Base-by-base conservation (phyloP, 2,888 invertebrate genomes). In the Eumacrocentrus americanus region DNA sequence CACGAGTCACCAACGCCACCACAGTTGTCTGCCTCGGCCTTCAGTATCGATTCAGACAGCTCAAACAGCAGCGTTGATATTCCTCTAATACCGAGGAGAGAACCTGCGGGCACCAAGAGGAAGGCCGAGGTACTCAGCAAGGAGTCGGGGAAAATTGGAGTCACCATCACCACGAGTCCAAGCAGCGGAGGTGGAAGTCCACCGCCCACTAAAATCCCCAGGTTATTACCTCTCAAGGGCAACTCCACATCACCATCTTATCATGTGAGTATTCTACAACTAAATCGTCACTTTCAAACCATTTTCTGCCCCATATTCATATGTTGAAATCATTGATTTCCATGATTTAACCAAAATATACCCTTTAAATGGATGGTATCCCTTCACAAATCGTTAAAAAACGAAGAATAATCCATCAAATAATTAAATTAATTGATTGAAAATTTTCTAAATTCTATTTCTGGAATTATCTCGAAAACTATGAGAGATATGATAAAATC, bases 71-170 rank as follows among this genome's bases (percentile, higher is more conserved):
- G 87, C 63, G 86, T 87, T 67, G 84, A 87, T 66, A 83, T 85
- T 22, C 84, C 88, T 1, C 82, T 86, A 53, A 69, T 84, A 37
- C 81, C 82, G 9, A 81, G 86, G 69, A 82, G 84, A 61, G 86
- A 86, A 58, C 84, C 84, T 14, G 83, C 86, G 25, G 88, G 89
- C 29, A 88, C 91, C 44, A 94, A 94, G 79, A 86, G 94, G 73
- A 94, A 94, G 82, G 94, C 92, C 0, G 94, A 94, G 75, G 93
- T 94, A 3, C 84, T 93, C 44, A 89, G 89, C 38, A 90, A 91
- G 71, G 94, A 93, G 79, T 92, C 92, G 1, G 94, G 94, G 3
- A 94, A 94, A 82, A 94, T 94, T 70, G 94, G 94, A 48, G 93
- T 94, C 50, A 94, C 94, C 53, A 94, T 94, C 67, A 94, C 93